These are phyloP conservation scores for Ciconia boyciana DNA, from an alignment of 2,113 vertebrate species.

Conservation along the genomic window DNA sequence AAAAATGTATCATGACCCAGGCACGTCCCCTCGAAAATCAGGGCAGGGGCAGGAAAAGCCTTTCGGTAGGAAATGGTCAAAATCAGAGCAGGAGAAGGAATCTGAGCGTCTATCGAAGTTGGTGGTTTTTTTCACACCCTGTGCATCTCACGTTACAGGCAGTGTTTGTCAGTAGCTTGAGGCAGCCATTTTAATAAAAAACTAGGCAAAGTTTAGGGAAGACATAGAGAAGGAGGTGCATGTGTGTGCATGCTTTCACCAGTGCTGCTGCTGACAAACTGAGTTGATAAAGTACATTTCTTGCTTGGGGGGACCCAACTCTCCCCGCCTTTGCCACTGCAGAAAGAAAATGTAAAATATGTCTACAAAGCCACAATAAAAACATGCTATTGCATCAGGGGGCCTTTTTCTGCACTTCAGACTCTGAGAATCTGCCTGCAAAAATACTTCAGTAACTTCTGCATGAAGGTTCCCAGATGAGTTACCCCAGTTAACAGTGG, in stretches of 20 bases:
- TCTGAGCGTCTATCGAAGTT: neutral
- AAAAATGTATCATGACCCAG: neutral
- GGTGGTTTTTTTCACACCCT: neutral
- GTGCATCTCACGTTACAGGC: neutral
- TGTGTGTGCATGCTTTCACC: neutral
- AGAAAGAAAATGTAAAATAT: neutral
- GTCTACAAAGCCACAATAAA: slow-evolving; percentile 51
- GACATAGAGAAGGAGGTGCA: neutral
- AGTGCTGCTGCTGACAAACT: neutral
- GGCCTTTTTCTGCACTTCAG: neutral
- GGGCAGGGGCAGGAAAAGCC: neutral
- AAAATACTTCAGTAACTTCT: neutral
- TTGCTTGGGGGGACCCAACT: neutral
- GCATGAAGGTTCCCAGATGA: neutral
- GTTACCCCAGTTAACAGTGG: neutral
- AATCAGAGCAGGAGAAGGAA: neutral
- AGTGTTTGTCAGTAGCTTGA: neutral
- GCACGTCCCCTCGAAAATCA: neutral
- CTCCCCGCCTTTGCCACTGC: neutral
- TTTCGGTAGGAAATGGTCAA: neutral
- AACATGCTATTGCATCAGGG: neutral
- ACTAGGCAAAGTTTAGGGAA: neutral
- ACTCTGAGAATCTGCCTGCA: neutral
- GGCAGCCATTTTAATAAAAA: slow-evolving; percentile 20
- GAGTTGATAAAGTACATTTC: slow-evolving; percentile 5